Percentiles rank a stretch among this genome's conserved stretches.
These are phyloP conservation scores for Lithophane semibrunnea DNA, from an alignment of 2,888 invertebrate species.

Conservation along the genomic window DNA sequence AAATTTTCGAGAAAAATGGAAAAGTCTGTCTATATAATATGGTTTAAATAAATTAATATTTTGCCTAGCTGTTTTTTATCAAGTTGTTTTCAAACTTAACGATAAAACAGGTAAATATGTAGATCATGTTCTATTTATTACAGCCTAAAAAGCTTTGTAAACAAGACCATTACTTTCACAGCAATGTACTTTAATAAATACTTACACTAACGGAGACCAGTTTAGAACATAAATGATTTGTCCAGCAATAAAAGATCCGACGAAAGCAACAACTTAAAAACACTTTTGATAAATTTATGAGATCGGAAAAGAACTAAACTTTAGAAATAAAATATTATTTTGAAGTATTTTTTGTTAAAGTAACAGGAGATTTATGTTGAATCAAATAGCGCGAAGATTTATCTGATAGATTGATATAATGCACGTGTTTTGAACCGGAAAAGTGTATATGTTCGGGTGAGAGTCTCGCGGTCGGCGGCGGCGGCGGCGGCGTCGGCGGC, in stretches of 20 bases:
- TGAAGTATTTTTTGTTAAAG: neutral
- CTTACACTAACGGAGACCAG: slow-evolving; percentile 55
- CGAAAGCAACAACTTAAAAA: slow-evolving; percentile 49
- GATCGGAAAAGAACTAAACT: slow-evolving; percentile 32
- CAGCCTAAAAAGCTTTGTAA: neutral
- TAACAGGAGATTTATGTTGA: slow-evolving; percentile 15
- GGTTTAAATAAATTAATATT: neutral
- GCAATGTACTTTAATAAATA: slow-evolving; percentile 45
- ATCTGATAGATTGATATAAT: slow-evolving; percentile 56
- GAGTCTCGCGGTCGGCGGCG: slow-evolving; percentile 61
- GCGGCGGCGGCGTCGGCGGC: slow-evolving; percentile 66
- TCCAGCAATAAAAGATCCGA: slow-evolving; percentile 30
- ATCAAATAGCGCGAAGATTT: slow-evolving; percentile 64
- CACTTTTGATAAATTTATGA: slow-evolving; percentile 40
- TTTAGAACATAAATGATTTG: slow-evolving; percentile 30
- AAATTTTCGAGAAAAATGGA: neutral
- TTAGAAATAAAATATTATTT: slow-evolving; percentile 24
- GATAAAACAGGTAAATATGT: neutral
- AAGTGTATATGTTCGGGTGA: slow-evolving; percentile 70
- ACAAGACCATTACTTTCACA: neutral
- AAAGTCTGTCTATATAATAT: neutral
- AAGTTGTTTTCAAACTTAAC: neutral
- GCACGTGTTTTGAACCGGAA: slow-evolving; percentile 83
- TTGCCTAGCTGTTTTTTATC: no score
- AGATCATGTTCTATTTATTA: neutral